Evolutionary conservation across 2,113 vertebrate genomes (phyloP).

Genomic region (Lichenostomus cassidix): DNA sequence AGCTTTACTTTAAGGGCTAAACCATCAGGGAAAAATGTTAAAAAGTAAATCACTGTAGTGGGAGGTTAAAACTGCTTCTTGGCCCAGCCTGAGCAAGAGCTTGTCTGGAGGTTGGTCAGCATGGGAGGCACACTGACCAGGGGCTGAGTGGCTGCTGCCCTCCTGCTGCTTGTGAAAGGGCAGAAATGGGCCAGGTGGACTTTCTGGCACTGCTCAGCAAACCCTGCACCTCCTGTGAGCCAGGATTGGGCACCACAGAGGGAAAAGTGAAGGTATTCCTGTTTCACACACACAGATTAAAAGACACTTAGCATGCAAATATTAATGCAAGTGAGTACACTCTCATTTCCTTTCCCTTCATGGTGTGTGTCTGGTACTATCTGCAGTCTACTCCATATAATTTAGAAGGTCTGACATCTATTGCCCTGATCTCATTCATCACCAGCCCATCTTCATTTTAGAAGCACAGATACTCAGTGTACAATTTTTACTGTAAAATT

Average conservation of each 20-base stretch:
- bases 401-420: constrained; percentile 14
- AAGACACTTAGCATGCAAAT: background rate
- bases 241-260: accelerated
- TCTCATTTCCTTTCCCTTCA: background rate
- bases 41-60: background rate
- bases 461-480: constrained; percentile 1
- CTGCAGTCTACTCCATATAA: background rate
- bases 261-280: background rate
- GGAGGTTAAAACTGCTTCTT: background rate
- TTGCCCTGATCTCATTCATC: constrained; percentile 32
- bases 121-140: background rate
- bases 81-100: background rate
- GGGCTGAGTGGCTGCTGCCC: background rate
- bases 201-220: background rate
- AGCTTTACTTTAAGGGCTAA: background rate
- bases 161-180: background rate
- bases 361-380: background rate
- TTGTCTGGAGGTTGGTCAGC: background rate
- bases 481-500: constrained; percentile 52
- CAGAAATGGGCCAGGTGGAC: background rate
- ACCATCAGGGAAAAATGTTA: background rate
- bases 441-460: constrained; percentile 14
- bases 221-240: background rate
- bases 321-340: background rate
- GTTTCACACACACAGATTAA: background rate